These are phyloP conservation scores for Meda fulgida DNA, from an alignment of 2,797 vertebrate genomes.

Conservation along the genomic window DNA sequence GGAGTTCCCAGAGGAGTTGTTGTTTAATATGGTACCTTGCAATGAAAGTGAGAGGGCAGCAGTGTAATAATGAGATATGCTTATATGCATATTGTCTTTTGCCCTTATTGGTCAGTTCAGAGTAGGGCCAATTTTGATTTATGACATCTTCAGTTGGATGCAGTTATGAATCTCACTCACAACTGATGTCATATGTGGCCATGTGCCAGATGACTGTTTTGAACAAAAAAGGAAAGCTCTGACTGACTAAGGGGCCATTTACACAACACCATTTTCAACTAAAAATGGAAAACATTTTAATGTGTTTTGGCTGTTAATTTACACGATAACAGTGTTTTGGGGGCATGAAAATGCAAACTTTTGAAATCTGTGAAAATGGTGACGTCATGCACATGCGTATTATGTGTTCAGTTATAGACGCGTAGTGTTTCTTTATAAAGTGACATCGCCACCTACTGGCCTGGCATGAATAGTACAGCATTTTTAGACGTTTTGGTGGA, in stretches of 20 bases:
- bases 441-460: not conserved
- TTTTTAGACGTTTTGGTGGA: no score
- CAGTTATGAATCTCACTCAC: not conserved
- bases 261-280: not conserved
- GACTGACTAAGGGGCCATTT: not conserved
- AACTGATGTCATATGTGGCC: not conserved
- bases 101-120: not conserved
- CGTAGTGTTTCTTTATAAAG: not conserved
- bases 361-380: not conserved
- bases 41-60: slow-evolving; percentile 24
- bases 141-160: not conserved
- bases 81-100: slow-evolving; percentile 40
- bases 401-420: not conserved
- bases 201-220: slow-evolving; percentile 22
- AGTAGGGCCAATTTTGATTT: slow-evolving; percentile 10
- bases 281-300: not conserved
- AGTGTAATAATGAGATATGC: slow-evolving; percentile 39
- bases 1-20: slow-evolving; percentile 40
- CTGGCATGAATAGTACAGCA: not conserved
- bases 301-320: not conserved
- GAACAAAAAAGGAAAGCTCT: not conserved
- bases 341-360: not conserved
- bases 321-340: not conserved
- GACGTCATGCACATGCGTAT: not conserved
- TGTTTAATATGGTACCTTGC: slow-evolving; percentile 42